These are phyloP conservation scores for Cryptocephalus moraei DNA, from an alignment of 2,888 invertebrate species.

Conservation along the genomic window DNA sequence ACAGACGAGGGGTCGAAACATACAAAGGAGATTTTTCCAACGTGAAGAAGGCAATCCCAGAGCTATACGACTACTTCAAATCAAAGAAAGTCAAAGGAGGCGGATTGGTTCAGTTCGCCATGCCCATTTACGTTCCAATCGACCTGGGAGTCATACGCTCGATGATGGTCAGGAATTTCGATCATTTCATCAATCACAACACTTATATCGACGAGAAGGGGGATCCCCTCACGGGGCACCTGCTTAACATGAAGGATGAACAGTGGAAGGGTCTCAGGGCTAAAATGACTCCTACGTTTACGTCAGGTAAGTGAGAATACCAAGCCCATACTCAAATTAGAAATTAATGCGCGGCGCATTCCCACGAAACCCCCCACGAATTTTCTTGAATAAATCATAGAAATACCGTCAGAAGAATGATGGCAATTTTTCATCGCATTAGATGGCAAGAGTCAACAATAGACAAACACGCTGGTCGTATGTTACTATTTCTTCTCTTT, in stretches of 20 bases:
- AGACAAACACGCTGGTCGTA: too few relatives aligned
- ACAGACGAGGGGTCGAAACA: constrained; percentile 17
- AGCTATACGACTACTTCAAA: too few relatives aligned
- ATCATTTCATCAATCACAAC: constrained; percentile 48
- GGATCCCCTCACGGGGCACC: constrained; percentile 46
- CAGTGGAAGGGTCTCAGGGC: constrained; percentile 47
- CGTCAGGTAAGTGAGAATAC: constrained; percentile 37
- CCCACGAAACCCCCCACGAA: too few relatives aligned
- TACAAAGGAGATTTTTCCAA: too few relatives aligned
- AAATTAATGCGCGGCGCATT: too few relatives aligned
- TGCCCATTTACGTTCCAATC: constrained; percentile 18
- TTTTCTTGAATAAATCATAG: too few relatives aligned
- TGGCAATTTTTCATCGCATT: too few relatives aligned
- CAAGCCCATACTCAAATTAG: too few relatives aligned
- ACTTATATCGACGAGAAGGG: constrained; percentile 45
- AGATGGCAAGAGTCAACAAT: too few relatives aligned
- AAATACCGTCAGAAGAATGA: too few relatives aligned
- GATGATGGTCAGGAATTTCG: constrained; percentile 48
- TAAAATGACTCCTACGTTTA: constrained; percentile 47
- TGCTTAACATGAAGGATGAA: constrained; percentile 44
- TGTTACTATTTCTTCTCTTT: constrained; percentile 11
- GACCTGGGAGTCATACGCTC: constrained; percentile 27
- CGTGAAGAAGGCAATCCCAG: too few relatives aligned
- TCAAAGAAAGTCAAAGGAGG: constrained; percentile 11
- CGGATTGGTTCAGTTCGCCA: constrained; percentile 33